A percentile compares a stretch with the other conserved stretches of the same genome.
These are phyloP conservation scores for Crotalus helleri DNA, from an alignment of 2,113 vertebrate species.

Conservation along the genomic window DNA sequence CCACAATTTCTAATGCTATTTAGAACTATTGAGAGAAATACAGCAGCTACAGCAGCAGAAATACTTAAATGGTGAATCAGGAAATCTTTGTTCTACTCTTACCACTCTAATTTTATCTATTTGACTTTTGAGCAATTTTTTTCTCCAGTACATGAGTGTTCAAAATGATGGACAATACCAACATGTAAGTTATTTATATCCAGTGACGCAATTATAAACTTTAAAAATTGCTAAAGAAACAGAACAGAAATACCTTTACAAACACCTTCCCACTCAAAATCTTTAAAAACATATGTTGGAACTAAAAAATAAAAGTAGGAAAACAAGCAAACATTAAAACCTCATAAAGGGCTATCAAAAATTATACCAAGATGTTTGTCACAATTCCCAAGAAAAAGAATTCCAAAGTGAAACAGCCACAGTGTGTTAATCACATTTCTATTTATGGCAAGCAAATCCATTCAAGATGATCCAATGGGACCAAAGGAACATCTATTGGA, in stretches of 20 bases:
- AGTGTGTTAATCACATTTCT: neutral
- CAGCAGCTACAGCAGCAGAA: neutral
- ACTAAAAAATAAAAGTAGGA: neutral
- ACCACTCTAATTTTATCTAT: neutral
- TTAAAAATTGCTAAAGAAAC: neutral
- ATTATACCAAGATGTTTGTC: neutral
- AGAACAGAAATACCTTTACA: neutral
- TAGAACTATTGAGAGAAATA: neutral
- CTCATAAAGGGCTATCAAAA: neutral
- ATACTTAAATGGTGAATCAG: neutral
- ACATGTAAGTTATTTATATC: neutral
- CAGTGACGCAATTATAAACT: neutral
- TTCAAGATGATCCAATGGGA: neutral
- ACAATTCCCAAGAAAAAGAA: neutral
- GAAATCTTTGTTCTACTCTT: neutral
- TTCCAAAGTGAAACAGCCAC: neutral
- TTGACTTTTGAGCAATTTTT: neutral
- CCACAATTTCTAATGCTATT: constrained; percentile 27
- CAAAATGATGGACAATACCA: neutral
- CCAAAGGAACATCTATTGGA: neutral
- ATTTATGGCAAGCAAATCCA: neutral
- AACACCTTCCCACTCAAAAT: neutral
- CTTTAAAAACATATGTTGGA: neutral
- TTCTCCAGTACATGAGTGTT: neutral
- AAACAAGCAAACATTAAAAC: neutral